phyloP scores from a whole-genome alignment of 1,140 invertebrate species.

The Asbolus verrucosus region DNA sequence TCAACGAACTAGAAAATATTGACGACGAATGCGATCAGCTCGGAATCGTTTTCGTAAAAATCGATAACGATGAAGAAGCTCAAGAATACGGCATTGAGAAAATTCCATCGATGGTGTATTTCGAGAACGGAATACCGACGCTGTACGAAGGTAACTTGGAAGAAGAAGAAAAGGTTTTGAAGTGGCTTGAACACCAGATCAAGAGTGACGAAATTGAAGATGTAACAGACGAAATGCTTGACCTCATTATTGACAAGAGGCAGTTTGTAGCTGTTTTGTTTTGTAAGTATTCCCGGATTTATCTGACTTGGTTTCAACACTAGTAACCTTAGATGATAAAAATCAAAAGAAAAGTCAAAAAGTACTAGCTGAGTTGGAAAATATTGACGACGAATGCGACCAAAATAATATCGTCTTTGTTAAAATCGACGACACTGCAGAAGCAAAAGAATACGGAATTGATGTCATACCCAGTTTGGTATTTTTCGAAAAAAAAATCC shows the following conservation, averaged over 20 bases:
- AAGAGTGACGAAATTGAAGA: constrained; percentile 94
- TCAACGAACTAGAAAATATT: constrained; percentile 93
- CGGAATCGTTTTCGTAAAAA: constrained; percentile 91
- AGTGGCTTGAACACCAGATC: constrained; percentile 87
- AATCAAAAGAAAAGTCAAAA: constrained; percentile 92
- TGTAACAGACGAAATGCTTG: constrained; percentile 94
- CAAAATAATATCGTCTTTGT: constrained; percentile 93
- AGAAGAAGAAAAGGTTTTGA: constrained; percentile 90
- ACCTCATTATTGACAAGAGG: constrained; percentile 91
- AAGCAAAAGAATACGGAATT: constrained; percentile 92
- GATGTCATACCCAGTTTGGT: constrained; percentile 84
- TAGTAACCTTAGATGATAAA: constrained; percentile 96
- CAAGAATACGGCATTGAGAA: constrained; percentile 92
- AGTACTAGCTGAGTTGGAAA: constrained; percentile 88
- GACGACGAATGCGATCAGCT: constrained; percentile 93
- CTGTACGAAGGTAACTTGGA: constrained; percentile 91
- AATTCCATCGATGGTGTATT: constrained; percentile 87
- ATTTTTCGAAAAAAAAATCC: constrained; percentile 90
- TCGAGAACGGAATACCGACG: constrained; percentile 90
- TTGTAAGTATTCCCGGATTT: constrained; percentile 88
- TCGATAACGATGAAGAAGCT: constrained; percentile 90
- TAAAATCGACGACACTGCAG: constrained; percentile 89
- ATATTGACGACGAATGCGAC: constrained; percentile 95
- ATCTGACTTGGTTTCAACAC: too few relatives aligned
- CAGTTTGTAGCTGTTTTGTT: constrained; percentile 89